phyloP scores from a whole-genome alignment of 2,113 vertebrate genomes.

The Protobothrops flavoviridis region DNA sequence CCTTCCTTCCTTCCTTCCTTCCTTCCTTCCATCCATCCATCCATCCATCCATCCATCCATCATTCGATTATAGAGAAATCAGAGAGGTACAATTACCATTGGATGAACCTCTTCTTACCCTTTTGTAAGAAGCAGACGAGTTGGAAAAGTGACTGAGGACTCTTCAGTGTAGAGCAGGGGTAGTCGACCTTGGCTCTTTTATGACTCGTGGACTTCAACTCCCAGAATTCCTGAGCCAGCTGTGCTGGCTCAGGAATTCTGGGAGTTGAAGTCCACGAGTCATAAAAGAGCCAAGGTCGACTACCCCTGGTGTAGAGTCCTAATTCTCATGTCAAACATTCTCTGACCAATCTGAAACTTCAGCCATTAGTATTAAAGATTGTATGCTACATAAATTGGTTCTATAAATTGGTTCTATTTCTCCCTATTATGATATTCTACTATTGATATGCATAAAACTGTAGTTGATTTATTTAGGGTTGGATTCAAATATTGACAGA shows the following conservation, averaged over 20 bases:
- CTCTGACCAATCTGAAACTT: not conserved
- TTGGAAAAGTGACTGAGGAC: not conserved
- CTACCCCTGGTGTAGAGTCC: not conserved
- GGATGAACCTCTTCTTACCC: not conserved
- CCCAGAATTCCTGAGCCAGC: no score
- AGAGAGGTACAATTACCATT: not conserved
- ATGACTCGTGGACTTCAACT: no score
- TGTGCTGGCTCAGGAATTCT: no score
- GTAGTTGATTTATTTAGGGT: no score
- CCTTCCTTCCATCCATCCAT: not conserved
- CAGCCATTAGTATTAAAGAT: not conserved
- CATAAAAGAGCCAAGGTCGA: no score
- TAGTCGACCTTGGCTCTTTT: no score
- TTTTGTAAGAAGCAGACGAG: not conserved
- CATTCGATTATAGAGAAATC: not conserved
- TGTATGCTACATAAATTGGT: not conserved
- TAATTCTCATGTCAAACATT: not conserved
- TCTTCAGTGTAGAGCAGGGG: not conserved
- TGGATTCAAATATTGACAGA: not conserved
- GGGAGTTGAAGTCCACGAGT: no score
- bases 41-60: not conserved
- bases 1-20: not conserved
- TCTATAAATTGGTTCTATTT: not conserved
- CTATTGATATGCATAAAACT: not conserved
- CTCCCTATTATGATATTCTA: not conserved